These are phyloP conservation scores for Unio pictorum DNA, from an alignment of 2,888 invertebrate genomes.

Conservation along the genomic window DNA sequence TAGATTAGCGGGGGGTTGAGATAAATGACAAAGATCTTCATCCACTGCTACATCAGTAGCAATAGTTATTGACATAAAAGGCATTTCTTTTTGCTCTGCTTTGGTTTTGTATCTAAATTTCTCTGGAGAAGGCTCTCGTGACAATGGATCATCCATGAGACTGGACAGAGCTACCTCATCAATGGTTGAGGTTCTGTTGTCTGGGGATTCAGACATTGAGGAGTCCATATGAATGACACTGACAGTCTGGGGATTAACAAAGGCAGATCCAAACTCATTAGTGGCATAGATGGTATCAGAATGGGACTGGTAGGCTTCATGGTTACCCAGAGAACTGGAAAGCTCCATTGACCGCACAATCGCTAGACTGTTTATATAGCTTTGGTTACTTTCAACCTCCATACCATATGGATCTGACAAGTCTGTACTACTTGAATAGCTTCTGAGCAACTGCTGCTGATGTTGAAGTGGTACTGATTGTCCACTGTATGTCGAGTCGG, in stretches of 20 bases:
- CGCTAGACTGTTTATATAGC: too few species aligned
- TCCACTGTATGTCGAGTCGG: too few species aligned
- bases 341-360: too few species aligned
- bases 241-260: slow-evolving; percentile 8
- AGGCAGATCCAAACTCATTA: too few species aligned
- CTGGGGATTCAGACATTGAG: slow-evolving; percentile 7
- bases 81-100: slow-evolving; percentile 38
- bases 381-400: slow-evolving; percentile 27
- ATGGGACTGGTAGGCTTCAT: too few species aligned
- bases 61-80: slow-evolving; percentile 31
- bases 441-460: too few species aligned
- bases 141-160: slow-evolving; percentile 41
- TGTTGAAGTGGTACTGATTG: too few species aligned
- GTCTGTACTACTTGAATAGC: too few species aligned
- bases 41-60: slow-evolving; percentile 49
- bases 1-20: slow-evolving; percentile 32
- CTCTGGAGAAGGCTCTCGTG: slow-evolving; percentile 19
- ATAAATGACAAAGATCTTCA: slow-evolving; percentile 63
- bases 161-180: slow-evolving; percentile 56
- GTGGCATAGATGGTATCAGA: too few species aligned
- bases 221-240: slow-evolving; percentile 30
- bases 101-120: slow-evolving; percentile 24
- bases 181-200: slow-evolving; percentile 41
- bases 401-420: slow-evolving; percentile 18
- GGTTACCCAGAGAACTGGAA: too few species aligned